Base-by-base conservation (phyloP, 2,888 invertebrate genomes). In the Heliconius charithonia region DNA sequence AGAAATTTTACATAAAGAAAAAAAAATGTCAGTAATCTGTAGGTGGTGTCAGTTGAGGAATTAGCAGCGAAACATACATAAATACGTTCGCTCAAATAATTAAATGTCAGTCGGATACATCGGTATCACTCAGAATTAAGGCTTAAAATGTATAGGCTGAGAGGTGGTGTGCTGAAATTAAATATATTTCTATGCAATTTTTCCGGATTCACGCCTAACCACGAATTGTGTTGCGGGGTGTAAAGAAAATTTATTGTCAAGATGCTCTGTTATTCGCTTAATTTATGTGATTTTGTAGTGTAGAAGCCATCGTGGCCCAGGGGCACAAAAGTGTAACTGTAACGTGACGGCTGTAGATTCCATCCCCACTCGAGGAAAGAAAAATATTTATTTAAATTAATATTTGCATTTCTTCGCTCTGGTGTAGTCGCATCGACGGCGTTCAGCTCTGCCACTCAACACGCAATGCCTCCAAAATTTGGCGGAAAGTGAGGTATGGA, bases 21-120 rank as follows among this genome's bases (percentile, higher is more conserved):
- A 74, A 62, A 74, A 62, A 32, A 19, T 16, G 12, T 62, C 63
- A 74, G 63, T 74, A 74, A 74, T 74, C 63, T 74, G 59, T 41
- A 63, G 63, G 73, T 62, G 63, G 63, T 81, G 83, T 83, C 80
- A 78, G 77, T 76, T 41, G 72, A 78, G 78, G 78, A 79, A 83
- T 83, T 81, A 80, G 81, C 79, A 78, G 75, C 66, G 80, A 82
- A 82, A 77, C 78, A 80, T 84, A 79, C 83, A 85, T 86, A 88
- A 88, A 72, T 72, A 72, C 71, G 86, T 81, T 78, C 84, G 84
- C 85, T 71, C 87, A 88, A 87, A 86, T 89, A 92, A 91, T 92
- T 91, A 91, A 88, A 85, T 81, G 85, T 86, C 86, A 85, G 86
- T 87, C 86, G 88, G 88, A 72, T 89, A 89, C 89, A 83, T 88